Conservation (phyloP, 1,140 invertebrate species). For the Teleogryllus occipitalis region DNA sequence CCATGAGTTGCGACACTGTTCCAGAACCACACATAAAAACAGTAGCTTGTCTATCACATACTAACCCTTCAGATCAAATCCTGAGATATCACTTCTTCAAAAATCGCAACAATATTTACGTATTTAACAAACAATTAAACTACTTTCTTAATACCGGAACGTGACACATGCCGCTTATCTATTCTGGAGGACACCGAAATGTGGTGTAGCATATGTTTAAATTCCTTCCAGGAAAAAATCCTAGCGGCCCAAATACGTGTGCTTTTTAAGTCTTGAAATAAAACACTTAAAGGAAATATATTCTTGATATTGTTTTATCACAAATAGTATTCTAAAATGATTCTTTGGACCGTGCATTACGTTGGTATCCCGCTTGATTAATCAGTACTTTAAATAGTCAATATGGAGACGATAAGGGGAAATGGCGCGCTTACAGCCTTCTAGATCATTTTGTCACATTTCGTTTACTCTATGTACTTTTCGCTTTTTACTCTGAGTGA, state of each 20-base stretch:
- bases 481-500: too few species aligned
- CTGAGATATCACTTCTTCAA: not conserved
- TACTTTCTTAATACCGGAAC: not conserved
- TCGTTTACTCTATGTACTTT: too few species aligned
- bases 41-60: not conserved
- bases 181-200: not conserved
- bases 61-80: not conserved
- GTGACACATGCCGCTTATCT: constrained; percentile 3
- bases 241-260: not conserved
- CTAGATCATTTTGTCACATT: not conserved
- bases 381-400: not conserved
- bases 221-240: not conserved
- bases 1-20: not conserved
- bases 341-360: not conserved
- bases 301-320: not conserved
- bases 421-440: not conserved
- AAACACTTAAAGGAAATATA: not conserved
- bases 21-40: not conserved
- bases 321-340: not conserved
- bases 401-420: constrained; percentile 1
- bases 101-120: not conserved
- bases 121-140: not conserved
- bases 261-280: not conserved
- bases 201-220: not conserved
- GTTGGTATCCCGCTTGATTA: not conserved